These are phyloP conservation scores for Drosophila oshimai DNA, from an alignment of 1,140 invertebrate species.

Conservation along the genomic window DNA sequence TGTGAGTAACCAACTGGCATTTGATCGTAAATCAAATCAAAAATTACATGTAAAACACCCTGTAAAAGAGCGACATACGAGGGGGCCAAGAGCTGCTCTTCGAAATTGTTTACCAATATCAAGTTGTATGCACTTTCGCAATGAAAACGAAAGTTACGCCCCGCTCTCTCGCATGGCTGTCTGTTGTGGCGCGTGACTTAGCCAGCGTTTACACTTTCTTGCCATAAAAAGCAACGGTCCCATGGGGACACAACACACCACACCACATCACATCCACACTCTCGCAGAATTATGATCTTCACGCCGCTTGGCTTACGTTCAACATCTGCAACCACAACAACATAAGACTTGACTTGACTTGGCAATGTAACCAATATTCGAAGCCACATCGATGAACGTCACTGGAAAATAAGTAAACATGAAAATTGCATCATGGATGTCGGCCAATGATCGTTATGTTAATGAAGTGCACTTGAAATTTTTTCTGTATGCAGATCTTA, in stretches of 20 bases:
- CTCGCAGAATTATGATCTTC: constrained; percentile 75
- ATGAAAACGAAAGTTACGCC: constrained; percentile 78
- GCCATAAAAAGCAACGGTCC: constrained; percentile 45
- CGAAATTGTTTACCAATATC: constrained; percentile 57
- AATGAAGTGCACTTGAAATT: constrained; percentile 69
- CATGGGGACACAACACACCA: constrained; percentile 13
- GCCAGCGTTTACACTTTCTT: constrained; percentile 69
- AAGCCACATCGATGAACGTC: constrained; percentile 50
- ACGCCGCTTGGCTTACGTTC: constrained; percentile 47
- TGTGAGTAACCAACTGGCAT: constrained; percentile 27
- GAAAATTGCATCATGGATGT: constrained; percentile 60
- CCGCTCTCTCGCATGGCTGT: constrained; percentile 2
- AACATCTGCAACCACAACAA: constrained; percentile 2
- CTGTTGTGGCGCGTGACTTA: constrained; percentile 60
- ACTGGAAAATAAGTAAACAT: constrained; percentile 10
- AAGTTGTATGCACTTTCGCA: constrained; percentile 78
- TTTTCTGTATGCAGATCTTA: constrained; percentile 11
- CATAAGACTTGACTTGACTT: too few relatives aligned
- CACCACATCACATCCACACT: too few relatives aligned
- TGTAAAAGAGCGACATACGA: constrained; percentile 37
- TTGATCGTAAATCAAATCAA: constrained; percentile 25
- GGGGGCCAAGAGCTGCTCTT: constrained; percentile 34
- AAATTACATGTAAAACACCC: constrained; percentile 49
- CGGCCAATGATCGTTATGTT: constrained; percentile 32
- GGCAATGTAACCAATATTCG: constrained; percentile 76